Evolutionary conservation across 2,113 vertebrate genomes (phyloP), one percentile per base, ranked within the genome.

Genomic region (Danionella cerebrum): DNA sequence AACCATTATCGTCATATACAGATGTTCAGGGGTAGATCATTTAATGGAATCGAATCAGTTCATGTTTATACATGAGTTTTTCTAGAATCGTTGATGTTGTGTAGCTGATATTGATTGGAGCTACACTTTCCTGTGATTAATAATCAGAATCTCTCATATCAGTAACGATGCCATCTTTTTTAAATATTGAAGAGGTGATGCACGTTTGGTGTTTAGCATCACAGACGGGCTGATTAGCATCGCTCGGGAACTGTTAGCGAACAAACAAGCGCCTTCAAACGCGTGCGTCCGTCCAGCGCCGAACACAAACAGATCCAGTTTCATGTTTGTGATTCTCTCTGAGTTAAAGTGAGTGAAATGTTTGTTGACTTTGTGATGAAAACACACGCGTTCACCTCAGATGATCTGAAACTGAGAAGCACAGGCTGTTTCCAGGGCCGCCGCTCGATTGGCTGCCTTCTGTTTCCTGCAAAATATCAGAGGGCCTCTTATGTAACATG

Each of bases 211-310:
- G 39, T 16, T 39, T 62, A 66, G 27, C 14, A 47, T 48, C 55
- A 66, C 54, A 74, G 67, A 70, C 67, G 68, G 73, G 29, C 63
- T 67, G 44, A 45, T 70, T 65, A 48, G 38, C 67, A 38, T 45
- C 7, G 22, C 29, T 59, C 45, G 31, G 48, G 53, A 52, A 52
- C 62, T 35, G 39, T 48, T 63, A 16, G 16, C 33, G 27, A 59
- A 57, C 66, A 74, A n/a, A 52, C 35, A 8, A 14, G n/a, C 62
- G 35, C 29, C 16, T 31, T 64, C 29, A 5, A 47, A 27, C 53
- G 18, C 60, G 39, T 69, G 50, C 52, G 47, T 47, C 44, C 2
- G 35, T n/a, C 13, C 39, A 25, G 1, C 1, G 31, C 2, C n/a
- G 33, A 51, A 58, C 58, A 65, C 58, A 65, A 48, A 16, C 47